Base-by-base conservation (phyloP, 2,113 vertebrate species). In the Nyctereutes procyonoides region DNA sequence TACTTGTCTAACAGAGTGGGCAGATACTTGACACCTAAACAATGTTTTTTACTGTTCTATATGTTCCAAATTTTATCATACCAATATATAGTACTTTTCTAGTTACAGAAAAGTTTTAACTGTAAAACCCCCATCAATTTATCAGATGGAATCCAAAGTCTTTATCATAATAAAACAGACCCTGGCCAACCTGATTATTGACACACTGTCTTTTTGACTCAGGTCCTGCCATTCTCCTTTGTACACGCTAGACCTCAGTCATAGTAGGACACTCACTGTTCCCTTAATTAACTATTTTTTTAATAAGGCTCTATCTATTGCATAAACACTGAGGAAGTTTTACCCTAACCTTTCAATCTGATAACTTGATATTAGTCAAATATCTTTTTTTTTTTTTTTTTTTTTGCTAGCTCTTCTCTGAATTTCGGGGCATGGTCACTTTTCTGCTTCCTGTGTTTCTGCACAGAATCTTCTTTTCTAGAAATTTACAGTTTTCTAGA, bases 181-280 rank as follows among this genome's bases (percentile, higher is more conserved):
- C 22, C n/a, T 38, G 7, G 7, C 19, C 8, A 30, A 81, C 17
- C 13, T 67, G 16, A 32, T 1, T 13, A 26, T 63, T 30, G 13
- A 38, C 8, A 53, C 1, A 0, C 19, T 20, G 2, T 43, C 13
- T 38, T 48, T 8, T 48, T 22, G 28, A 10, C 15, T 69, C 48
- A 24, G 43, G 12, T n/a, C 19, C 5, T 4, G 7, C 9, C 14
- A 17, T 8, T 38, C 5, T 74, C 8, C 30, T 19, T 16, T 2
- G 15, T 8, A n/a, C 4, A 20, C 0, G 13, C 11, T 74, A 30
- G 19, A 19, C 32, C 26, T 26, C 0, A 2, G 5, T 60, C 26
- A 24, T 17, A 65, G 4, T 5, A 71, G 32, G 35, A 17, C 9
- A 11, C 4, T 82, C 8, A 19, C 3, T 26, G 0, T 22, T 55